phyloP scores from a whole-genome alignment of 1,140 invertebrate species.

The Calephelis virginiensis region DNA sequence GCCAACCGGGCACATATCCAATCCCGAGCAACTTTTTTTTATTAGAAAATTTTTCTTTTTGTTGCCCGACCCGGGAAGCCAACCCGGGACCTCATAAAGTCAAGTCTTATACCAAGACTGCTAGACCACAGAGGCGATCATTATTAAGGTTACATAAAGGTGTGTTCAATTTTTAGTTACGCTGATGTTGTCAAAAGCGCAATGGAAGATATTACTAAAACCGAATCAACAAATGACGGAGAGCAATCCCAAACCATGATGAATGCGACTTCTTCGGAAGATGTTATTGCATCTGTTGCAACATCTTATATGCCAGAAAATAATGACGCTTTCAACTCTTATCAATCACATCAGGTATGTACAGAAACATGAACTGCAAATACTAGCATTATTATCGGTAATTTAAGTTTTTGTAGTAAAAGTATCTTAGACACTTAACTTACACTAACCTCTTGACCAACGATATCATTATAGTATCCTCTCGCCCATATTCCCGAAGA shows the following conservation, averaged over 20 bases:
- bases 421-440: too few relatives aligned
- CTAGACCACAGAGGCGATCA: background rate
- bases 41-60: too few relatives aligned
- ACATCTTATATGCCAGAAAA: slow-evolving; percentile 55
- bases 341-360: slow-evolving; percentile 49
- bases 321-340: slow-evolving; percentile 48
- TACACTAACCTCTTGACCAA: too few relatives aligned
- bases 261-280: slow-evolving; percentile 38
- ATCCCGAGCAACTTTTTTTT: too few relatives aligned
- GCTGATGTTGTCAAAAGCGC: slow-evolving; percentile 84
- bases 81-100: too few relatives aligned
- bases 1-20: too few relatives aligned
- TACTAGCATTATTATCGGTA: too few relatives aligned
- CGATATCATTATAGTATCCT: too few relatives aligned
- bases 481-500: too few relatives aligned
- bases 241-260: slow-evolving; percentile 30
- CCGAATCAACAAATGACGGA: slow-evolving; percentile 37
- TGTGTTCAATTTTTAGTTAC: slow-evolving; percentile 75
- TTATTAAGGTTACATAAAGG: too few relatives aligned
- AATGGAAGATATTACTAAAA: slow-evolving; percentile 60
- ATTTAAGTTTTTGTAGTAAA: background rate
- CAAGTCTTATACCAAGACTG: too few relatives aligned
- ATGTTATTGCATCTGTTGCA: slow-evolving; percentile 39
- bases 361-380: background rate
- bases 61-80: too few relatives aligned